Evolutionary conservation across 2,888 invertebrate genomes (phyloP).

Genomic region (Pedicia rivosa): DNA sequence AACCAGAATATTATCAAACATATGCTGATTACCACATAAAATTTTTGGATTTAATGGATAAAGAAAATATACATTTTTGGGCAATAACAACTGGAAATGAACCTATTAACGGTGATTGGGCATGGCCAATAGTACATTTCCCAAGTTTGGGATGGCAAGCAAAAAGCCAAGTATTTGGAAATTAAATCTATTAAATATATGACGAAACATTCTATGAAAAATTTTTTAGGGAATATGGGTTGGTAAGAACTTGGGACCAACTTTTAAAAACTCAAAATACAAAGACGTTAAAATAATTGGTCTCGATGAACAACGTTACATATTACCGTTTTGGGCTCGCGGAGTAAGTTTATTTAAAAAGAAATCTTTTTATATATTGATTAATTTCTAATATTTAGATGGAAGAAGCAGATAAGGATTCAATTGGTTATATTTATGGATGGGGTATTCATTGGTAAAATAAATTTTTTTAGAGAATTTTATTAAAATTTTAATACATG

Average conservation of each 20-base stretch:
- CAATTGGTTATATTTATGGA: constrained; percentile 50
- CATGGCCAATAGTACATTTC: constrained; percentile 35
- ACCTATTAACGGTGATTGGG: constrained; percentile 49
- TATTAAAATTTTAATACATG: too few relatives aligned
- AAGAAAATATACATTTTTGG: constrained; percentile 56
- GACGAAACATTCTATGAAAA: background rate
- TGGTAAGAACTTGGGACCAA: constrained; percentile 55
- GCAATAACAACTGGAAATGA: constrained; percentile 80
- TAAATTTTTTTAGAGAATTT: too few relatives aligned
- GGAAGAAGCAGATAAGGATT: constrained; percentile 34
- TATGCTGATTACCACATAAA: constrained; percentile 71
- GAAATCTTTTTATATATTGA: background rate
- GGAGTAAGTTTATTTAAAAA: constrained; percentile 30
- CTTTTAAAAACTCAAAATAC: constrained; percentile 38
- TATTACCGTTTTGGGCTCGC: constrained; percentile 47
- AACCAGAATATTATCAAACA: constrained; percentile 47
- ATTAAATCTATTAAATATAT: background rate
- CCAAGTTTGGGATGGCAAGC: constrained; percentile 67
- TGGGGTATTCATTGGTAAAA: constrained; percentile 74
- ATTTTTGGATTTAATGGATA: constrained; percentile 61
- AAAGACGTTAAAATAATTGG: constrained; percentile 50
- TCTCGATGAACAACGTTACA: constrained; percentile 56
- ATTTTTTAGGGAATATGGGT: constrained; percentile 45
- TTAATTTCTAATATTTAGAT: constrained; percentile 25
- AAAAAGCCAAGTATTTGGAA: constrained; percentile 32